phyloP scores from a whole-genome alignment of 2,797 vertebrate genomes.

The Periophthalmus magnuspinnatus region DNA sequence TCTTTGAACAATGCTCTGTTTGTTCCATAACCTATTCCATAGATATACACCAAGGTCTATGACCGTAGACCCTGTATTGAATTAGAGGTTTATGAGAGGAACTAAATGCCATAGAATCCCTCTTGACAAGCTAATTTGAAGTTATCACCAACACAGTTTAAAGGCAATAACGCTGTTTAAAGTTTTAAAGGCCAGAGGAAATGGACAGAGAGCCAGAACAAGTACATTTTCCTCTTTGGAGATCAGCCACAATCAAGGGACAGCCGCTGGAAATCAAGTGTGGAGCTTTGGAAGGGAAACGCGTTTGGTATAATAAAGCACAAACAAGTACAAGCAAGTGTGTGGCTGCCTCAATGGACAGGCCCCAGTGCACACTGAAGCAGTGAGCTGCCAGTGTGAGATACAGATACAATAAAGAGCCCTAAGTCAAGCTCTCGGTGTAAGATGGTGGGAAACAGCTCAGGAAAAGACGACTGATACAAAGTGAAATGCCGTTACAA shows the following conservation, averaged over 20 bases:
- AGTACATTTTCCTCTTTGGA: conserved; percentile 9
- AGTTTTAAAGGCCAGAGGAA: conserved; percentile 30
- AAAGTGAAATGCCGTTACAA: neutral
- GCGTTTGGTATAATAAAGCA: conserved; percentile 13
- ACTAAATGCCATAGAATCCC: conserved; percentile 15
- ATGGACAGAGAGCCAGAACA: conserved; percentile 11
- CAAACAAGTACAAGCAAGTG: neutral
- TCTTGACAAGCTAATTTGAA: conserved; percentile 16
- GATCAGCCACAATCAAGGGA: conserved; percentile 9
- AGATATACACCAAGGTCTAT: neutral
- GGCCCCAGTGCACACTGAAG: conserved; percentile 5
- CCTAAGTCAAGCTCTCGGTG: neutral
- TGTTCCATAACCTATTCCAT: neutral
- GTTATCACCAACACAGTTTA: conserved; percentile 25
- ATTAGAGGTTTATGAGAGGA: conserved; percentile 7
- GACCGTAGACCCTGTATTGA: conserved; percentile 9
- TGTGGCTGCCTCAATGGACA: neutral
- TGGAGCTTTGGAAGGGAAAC: neutral
- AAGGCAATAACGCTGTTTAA: conserved; percentile 20
- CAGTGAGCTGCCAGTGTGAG: neutral
- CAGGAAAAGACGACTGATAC: neutral
- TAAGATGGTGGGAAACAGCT: neutral
- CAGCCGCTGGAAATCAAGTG: conserved; percentile 14
- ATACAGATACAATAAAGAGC: neutral
- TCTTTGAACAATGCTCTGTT: neutral